phyloP scores from a whole-genome alignment of 2,113 vertebrate genomes.

The Malaclemys terrapin region DNA sequence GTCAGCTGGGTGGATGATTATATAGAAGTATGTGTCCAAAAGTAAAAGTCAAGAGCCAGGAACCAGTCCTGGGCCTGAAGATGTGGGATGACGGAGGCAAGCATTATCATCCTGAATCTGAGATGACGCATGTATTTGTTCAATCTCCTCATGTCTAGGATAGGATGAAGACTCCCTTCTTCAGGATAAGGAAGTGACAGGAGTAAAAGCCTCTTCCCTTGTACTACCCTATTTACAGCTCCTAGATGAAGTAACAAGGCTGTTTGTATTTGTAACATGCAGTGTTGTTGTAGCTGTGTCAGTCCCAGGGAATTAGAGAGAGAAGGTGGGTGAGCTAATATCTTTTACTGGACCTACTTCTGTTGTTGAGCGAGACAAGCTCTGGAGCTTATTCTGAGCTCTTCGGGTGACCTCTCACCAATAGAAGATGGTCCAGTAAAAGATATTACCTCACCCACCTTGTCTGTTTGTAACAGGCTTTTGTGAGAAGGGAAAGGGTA shows the following conservation, averaged over 20 bases:
- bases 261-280: not conserved
- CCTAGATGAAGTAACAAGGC: not conserved
- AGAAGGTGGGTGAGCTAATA: too few species aligned
- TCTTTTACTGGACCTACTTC: too few species aligned
- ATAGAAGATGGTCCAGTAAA: too few species aligned
- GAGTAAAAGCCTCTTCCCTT: not conserved
- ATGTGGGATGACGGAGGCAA: not conserved
- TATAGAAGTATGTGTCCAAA: not conserved
- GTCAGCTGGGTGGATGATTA: not conserved
- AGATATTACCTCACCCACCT: too few species aligned
- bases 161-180: not conserved
- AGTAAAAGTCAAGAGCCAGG: not conserved
- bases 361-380: too few species aligned
- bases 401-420: too few species aligned
- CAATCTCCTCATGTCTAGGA: not conserved
- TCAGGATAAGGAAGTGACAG: not conserved
- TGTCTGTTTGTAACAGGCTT: too few species aligned
- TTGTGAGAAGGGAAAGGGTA: too few species aligned
- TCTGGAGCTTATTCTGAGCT: too few species aligned
- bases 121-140: not conserved
- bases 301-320: too few species aligned
- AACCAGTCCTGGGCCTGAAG: not conserved
- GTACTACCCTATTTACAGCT: too few species aligned
- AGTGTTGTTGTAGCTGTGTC: too few species aligned
- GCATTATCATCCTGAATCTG: not conserved